These are phyloP conservation scores for Pycnonotus jocosus DNA, from an alignment of 2,113 vertebrate species.

Conservation along the genomic window DNA sequence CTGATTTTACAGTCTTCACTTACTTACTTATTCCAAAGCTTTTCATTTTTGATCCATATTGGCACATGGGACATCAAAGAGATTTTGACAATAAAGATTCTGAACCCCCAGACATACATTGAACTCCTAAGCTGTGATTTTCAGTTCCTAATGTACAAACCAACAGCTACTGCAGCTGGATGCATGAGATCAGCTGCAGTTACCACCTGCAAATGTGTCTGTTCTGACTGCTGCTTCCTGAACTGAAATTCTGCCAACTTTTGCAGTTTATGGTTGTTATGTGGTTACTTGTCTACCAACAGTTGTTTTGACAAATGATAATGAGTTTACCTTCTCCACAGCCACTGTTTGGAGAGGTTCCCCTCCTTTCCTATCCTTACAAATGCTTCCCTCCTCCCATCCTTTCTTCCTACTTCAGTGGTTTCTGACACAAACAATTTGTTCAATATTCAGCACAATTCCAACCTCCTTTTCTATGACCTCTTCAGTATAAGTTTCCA, in stretches of 20 bases:
- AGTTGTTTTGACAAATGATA: neutral
- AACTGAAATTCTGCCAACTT: constrained; percentile 5
- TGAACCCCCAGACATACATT: neutral
- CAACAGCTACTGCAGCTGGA: neutral
- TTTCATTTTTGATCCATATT: neutral
- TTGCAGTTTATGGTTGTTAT: neutral
- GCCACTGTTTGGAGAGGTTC: neutral
- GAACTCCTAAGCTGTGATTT: neutral
- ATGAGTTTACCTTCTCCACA: neutral
- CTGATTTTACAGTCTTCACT: neutral
- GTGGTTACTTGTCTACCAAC: neutral
- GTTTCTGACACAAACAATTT: neutral
- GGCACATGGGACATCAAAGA: neutral
- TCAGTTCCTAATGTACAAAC: neutral
- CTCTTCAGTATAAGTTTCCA: neutral
- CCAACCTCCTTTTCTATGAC: neutral
- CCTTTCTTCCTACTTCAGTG: neutral
- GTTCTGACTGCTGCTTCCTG: neutral
- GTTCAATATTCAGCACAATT: neutral
- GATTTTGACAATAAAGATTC: neutral
- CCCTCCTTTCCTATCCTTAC: neutral
- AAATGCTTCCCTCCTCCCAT: neutral
- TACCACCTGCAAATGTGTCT: neutral
- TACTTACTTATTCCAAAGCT: neutral
- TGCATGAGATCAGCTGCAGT: neutral